Evolutionary conservation across 2,888 invertebrate genomes (phyloP).

Genomic region (Eupithecia pulchellata): DNA sequence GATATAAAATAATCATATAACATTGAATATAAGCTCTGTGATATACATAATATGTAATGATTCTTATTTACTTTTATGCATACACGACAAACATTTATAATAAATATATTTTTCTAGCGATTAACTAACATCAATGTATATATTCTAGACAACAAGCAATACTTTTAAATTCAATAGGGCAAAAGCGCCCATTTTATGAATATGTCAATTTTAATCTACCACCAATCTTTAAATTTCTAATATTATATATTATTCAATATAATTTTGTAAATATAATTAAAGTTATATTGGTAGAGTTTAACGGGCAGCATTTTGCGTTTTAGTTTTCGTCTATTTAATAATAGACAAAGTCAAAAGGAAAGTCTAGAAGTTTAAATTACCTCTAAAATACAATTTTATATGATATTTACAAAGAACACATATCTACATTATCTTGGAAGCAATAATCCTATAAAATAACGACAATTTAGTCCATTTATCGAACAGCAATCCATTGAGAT

Average conservation of each 20-base stretch:
- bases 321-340: neutral
- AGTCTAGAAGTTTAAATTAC: neutral
- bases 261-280: neutral
- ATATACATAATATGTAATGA: conserved; percentile 8
- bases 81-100: neutral
- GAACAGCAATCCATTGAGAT: conserved; percentile 3
- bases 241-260: conserved; percentile 5
- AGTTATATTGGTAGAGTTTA: neutral
- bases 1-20: conserved; percentile 15
- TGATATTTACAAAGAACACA: conserved; percentile 4
- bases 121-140: conserved; percentile 21
- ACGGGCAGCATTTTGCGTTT: neutral
- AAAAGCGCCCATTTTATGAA: conserved; percentile 26
- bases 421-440: neutral
- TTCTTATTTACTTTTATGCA: neutral
- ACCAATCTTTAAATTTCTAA: neutral
- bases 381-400: neutral
- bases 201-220: conserved; percentile 19
- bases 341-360: neutral
- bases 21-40: conserved; percentile 20
- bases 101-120: conserved; percentile 20
- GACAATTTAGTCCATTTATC: neutral
- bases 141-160: conserved; percentile 24
- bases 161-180: conserved; percentile 16
- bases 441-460: neutral